Conservation (phyloP, 2,888 invertebrate species). For the Atrina japonica region DNA sequence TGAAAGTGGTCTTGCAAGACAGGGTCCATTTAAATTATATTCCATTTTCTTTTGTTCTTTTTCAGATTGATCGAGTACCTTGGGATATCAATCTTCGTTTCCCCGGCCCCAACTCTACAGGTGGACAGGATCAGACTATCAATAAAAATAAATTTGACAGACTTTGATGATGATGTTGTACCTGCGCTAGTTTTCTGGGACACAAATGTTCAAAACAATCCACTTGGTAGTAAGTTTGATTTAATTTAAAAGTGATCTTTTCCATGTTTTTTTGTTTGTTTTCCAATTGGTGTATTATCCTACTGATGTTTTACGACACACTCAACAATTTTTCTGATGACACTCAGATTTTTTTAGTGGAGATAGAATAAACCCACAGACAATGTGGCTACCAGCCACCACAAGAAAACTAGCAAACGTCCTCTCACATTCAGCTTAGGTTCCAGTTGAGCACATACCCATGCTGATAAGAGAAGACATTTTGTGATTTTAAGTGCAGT, state of each 20-base stretch:
- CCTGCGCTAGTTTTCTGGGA: constrained; percentile 37
- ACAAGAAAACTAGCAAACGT: no score
- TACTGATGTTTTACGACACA: no score
- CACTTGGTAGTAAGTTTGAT: not conserved
- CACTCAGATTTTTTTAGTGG: no score
- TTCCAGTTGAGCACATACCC: no score
- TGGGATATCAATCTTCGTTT: constrained; percentile 17
- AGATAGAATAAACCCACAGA: no score
- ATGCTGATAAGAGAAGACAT: no score
- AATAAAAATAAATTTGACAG: constrained; percentile 10
- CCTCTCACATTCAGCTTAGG: no score
- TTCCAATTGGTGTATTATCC: no score
- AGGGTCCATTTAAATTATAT: no score
- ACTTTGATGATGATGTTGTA: constrained; percentile 22
- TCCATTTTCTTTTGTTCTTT: not conserved
- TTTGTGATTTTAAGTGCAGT: no score
- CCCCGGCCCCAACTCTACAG: constrained; percentile 6
- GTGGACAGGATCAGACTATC: constrained; percentile 22
- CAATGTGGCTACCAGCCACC: no score
- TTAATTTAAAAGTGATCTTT: not conserved
- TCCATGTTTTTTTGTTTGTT: not conserved
- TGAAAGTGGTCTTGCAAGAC: no score
- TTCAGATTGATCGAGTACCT: constrained; percentile 10
- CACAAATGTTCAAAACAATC: not conserved
- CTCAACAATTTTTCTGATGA: not conserved